Base-by-base conservation (phyloP, 2,113 vertebrate genomes). In the Garra rufa region DNA sequence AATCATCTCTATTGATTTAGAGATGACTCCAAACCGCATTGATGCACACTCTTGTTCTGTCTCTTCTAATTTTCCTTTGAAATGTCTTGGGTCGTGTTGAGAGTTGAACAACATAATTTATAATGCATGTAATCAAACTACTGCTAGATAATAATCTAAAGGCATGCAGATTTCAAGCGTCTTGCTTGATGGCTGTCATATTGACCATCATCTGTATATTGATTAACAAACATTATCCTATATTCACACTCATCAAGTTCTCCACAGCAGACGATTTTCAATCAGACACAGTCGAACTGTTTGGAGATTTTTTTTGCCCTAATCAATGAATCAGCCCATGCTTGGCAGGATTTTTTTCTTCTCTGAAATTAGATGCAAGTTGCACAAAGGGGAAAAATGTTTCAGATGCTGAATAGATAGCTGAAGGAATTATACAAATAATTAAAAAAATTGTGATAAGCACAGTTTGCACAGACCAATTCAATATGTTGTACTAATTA, bases 391-490 rank as follows among this genome's bases (percentile, higher is more conserved):
- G 48, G 52, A 38, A 78, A 43, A 70, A 55, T 21, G 26, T 70
- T 38, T 70, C 38, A 79, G 83, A 71, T 76, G 21, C 44, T n/a
- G n/a, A n/a, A n/a, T n/a, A n/a, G n/a, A n/a, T 67, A 38, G 28
- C 30, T 13, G 24, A 11, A 63, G 59, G 26, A 30, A 63, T 63
- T 63, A 63, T 61, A 26, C 57, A 67, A 65, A 43, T 43, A 19
- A 70, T n/a, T n/a, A 1, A 24, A 24, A 71, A 24, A 14, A 71
- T 71, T 70, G 21, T 15, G 17, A 30, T 69, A 38, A 19, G 19
- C 14, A 15, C 14, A 34, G 17, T 48, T 48, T 48, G 46, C 46
- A 14, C 46, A 48, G 13, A 48, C 9, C 19, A 9, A 69, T 65
- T 34, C 3, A n/a, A n/a, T n/a, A n/a, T n/a, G n/a, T 65, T 30